Conservation (phyloP, 2,888 invertebrate species). For the Oscheius onirici region DNA sequence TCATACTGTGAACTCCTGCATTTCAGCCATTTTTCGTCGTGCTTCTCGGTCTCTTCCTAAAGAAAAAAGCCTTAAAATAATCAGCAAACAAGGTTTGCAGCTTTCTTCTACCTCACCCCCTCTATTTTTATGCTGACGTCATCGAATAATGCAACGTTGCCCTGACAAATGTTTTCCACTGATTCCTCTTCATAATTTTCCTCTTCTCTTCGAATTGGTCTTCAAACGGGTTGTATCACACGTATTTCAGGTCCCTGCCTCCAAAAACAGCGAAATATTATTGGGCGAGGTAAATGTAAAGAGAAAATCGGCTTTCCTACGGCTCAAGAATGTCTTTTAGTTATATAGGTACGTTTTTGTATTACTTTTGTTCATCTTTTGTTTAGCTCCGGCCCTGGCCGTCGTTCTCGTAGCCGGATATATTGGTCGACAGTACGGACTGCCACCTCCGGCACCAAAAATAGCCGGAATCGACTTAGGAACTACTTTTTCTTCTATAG, state of each 20-base stretch:
- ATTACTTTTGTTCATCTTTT: not conserved
- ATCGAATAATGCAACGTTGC: conserved; percentile 1
- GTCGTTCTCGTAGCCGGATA: conserved; percentile 74
- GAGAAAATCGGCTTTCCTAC: not conserved
- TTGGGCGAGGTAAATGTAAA: too few species aligned
- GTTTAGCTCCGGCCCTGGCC: conserved; percentile 71
- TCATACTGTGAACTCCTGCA: too few species aligned
- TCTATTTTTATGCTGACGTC: not conserved
- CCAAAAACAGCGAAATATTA: too few species aligned
- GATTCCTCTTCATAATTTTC: too few species aligned
- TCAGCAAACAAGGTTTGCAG: too few species aligned
- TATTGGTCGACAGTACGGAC: conserved; percentile 73
- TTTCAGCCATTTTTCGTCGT: too few species aligned
- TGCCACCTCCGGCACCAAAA: conserved; percentile 75
- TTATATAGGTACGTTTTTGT: conserved; percentile 9
- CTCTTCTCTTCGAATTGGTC: too few species aligned
- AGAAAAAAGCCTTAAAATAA: too few species aligned
- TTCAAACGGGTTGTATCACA: too few species aligned
- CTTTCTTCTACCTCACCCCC: too few species aligned
- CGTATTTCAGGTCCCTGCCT: too few species aligned
- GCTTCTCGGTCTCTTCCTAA: too few species aligned
- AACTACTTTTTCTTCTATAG: conserved; percentile 74
- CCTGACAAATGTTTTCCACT: not conserved
- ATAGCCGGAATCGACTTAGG: conserved; percentile 75
- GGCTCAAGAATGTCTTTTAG: conserved; percentile 5